Base-by-base conservation (phyloP, 2,888 invertebrate species). In the Drosophila hamatofila region DNA sequence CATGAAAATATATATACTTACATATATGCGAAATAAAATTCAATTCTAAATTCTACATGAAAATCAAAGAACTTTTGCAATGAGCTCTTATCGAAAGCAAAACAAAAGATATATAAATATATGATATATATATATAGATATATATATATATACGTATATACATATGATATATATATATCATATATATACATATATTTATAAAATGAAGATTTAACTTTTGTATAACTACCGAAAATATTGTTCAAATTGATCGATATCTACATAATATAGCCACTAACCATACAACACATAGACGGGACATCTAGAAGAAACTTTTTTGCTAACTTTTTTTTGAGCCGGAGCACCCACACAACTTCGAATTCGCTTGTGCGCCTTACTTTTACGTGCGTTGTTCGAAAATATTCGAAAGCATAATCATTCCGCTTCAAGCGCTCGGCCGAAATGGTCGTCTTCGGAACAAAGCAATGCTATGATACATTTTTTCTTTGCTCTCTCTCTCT, bases 181-280 rank as follows among this genome's bases (percentile, higher is more conserved):
- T 37, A 42, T 37, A 42, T 21, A 59, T 39, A 37, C 25, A 52
- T 41, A 54, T 41, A 60, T 60, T 55, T 59, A 41, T 62, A 37
- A 21, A 73, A 30, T n/a, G 59, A 55, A 64, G 49, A 79, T 64
- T 60, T 61, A 64, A 64, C 63, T 76, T 79, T 79, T 78, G 33
- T 79, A 79, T 64, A 69, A 55, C 46, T 68, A 63, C 42, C 79
- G 57, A 68, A 63, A 56, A 44, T 54, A 63, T 59, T 78, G 75
- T 75, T 75, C 56, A 73, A 66, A 58, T 62, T 41, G 44, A 35
- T 51, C 16, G 48, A 51, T 35, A 44, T 35, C 14, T 35, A 16
- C 35, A 35, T 14, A n/a, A n/a, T n/a, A n/a, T n/a, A n/a, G n/a
- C n/a, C n/a, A n/a, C n/a, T n/a, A n/a, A n/a, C n/a, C n/a, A n/a